These are phyloP conservation scores for Archivesica marissinica DNA, from an alignment of 1,140 invertebrate genomes.

Conservation along the genomic window DNA sequence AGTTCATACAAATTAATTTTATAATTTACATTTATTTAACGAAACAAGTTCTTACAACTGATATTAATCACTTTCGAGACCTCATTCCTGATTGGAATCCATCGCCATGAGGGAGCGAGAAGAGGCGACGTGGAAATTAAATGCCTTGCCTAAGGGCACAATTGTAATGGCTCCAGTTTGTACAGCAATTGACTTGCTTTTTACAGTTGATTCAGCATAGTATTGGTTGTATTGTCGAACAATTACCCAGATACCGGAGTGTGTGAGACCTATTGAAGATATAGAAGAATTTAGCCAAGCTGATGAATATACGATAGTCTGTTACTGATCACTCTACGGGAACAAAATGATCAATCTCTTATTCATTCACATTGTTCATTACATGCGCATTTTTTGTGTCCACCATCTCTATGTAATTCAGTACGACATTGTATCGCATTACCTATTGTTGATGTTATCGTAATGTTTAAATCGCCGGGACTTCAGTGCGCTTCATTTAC, in stretches of 20 bases:
- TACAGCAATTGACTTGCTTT: too few relatives aligned
- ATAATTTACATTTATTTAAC: too few relatives aligned
- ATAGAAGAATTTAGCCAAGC: background rate
- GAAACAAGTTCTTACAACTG: too few relatives aligned
- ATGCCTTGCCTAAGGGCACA: too few relatives aligned
- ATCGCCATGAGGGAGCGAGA: too few relatives aligned
- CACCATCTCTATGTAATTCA: conserved; percentile 27
- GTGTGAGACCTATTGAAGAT: background rate
- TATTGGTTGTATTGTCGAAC: background rate
- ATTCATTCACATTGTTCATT: background rate
- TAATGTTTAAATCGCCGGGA: background rate
- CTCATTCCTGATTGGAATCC: too few relatives aligned
- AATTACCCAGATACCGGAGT: background rate
- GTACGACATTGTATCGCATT: conserved; percentile 16
- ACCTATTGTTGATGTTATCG: background rate
- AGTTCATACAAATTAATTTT: too few relatives aligned
- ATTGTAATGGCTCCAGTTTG: too few relatives aligned
- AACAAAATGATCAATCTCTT: conserved; percentile 12
- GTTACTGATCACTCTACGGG: background rate
- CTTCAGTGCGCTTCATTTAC: background rate
- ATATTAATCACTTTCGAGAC: too few relatives aligned
- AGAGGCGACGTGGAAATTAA: too few relatives aligned
- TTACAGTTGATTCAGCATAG: background rate
- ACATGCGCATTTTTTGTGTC: too few relatives aligned
- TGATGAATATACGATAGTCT: background rate